These are phyloP conservation scores for Oligia fasciuncula DNA, from an alignment of 2,888 invertebrate species.

Conservation along the genomic window DNA sequence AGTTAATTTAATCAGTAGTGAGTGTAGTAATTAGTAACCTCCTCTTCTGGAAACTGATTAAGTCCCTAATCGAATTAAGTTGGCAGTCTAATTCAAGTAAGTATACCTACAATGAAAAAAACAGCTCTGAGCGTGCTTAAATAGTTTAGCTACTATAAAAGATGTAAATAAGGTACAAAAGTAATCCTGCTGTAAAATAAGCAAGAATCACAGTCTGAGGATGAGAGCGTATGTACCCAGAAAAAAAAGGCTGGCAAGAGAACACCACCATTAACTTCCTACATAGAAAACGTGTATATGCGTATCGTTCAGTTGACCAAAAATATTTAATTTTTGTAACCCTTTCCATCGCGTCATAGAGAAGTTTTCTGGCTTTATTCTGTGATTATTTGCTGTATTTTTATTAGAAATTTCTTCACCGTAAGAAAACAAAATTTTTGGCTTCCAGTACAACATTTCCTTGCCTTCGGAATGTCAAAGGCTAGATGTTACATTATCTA, in stretches of 20 bases:
- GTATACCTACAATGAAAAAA: not conserved
- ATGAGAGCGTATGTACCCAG: too few relatives aligned
- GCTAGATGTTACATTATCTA: slow-evolving; percentile 22
- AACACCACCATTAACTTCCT: not conserved
- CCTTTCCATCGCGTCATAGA: not conserved
- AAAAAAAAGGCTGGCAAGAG: not conserved
- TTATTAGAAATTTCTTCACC: not conserved
- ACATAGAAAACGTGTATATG: not conserved
- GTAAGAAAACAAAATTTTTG: not conserved
- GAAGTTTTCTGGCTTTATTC: not conserved
- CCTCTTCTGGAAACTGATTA: not conserved
- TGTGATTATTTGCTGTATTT: not conserved
- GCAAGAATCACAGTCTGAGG: not conserved
- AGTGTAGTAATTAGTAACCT: too few relatives aligned
- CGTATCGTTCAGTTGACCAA: not conserved
- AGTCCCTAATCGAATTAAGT: not conserved
- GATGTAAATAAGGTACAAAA: not conserved
- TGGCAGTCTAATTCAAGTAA: not conserved
- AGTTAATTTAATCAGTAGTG: not conserved
- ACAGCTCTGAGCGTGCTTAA: not conserved
- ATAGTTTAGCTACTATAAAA: not conserved
- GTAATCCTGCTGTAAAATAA: not conserved
- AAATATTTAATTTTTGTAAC: not conserved
- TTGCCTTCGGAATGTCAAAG: slow-evolving; percentile 23
- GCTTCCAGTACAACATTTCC: not conserved